Evolutionary conservation across 1,140 invertebrate species (phyloP).

Genomic region (Vanessa tameamea): DNA sequence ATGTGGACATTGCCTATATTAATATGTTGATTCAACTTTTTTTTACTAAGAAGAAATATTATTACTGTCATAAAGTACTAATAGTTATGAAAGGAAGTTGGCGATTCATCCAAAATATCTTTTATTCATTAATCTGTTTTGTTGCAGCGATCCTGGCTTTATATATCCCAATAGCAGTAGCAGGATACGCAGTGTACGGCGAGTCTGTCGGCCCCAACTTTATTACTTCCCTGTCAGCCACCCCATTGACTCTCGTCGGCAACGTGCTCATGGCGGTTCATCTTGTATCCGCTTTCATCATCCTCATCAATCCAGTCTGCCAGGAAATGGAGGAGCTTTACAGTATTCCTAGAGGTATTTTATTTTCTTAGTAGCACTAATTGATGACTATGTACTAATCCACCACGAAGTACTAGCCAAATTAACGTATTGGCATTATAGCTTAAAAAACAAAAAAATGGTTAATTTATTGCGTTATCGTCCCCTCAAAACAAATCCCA

Average conservation of each 20-base stretch:
- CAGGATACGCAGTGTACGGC: slow-evolving; percentile 83
- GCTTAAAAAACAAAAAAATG: too few relatives aligned
- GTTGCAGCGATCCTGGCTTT: slow-evolving; percentile 81
- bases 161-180: slow-evolving; percentile 82
- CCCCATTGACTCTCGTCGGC: slow-evolving; percentile 77
- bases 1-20: too few relatives aligned
- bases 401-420: too few relatives aligned
- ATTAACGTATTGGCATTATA: too few relatives aligned
- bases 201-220: slow-evolving; percentile 81
- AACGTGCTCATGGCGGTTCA: slow-evolving; percentile 84
- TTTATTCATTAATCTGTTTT: background rate
- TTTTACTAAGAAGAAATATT: too few relatives aligned
- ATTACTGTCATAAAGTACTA: too few relatives aligned
- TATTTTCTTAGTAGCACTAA: too few relatives aligned
- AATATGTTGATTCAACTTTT: too few relatives aligned
- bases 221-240: slow-evolving; percentile 75
- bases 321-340: slow-evolving; percentile 87
- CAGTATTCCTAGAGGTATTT: slow-evolving; percentile 82
- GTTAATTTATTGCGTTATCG: too few relatives aligned
- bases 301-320: slow-evolving; percentile 85
- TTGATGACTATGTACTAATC: too few relatives aligned
- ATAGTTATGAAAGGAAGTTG: too few relatives aligned
- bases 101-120: too few relatives aligned
- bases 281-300: slow-evolving; percentile 84
- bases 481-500: background rate